A percentile compares a stretch with the other conserved stretches of the same genome.
Conservation (phyloP, 2,113 vertebrate species). For the Callopanchax toddi region DNA sequence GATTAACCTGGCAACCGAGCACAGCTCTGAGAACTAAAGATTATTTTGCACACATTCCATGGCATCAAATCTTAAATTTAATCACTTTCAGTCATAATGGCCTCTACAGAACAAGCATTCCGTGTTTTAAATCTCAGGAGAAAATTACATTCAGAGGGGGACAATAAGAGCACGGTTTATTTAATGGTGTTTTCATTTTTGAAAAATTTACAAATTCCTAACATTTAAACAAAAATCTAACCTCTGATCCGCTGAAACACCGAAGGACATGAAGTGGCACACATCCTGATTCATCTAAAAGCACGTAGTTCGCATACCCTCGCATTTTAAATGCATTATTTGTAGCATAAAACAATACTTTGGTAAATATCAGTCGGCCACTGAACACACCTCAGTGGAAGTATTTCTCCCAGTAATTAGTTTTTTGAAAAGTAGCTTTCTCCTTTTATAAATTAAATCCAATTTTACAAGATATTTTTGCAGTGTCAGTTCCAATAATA, state of each 20-base stretch:
- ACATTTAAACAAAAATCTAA: constrained; percentile 1
- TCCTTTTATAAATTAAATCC: no score
- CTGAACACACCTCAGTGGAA: no score
- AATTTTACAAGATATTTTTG: no score
- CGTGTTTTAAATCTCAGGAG: not conserved
- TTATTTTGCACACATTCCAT: not conserved
- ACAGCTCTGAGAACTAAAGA: not conserved
- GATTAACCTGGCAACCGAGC: not conserved
- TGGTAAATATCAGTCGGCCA: no score
- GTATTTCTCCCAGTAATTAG: no score
- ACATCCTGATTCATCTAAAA: constrained; percentile 12
- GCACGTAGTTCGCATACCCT: not conserved
- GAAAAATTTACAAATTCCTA: constrained; percentile 9
- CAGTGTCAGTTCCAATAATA: not conserved
- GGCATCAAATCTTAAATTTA: constrained; percentile 7
- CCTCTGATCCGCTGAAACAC: not conserved
- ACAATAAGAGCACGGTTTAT: not conserved
- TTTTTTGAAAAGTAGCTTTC: not conserved
- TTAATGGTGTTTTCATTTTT: constrained; percentile 16
- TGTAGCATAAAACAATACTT: not conserved
- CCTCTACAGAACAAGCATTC: not conserved
- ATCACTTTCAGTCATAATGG: not conserved
- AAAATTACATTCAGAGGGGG: constrained; percentile 2
- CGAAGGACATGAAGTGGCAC: constrained; percentile 14
- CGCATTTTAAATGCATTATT: no score